These are phyloP conservation scores for Eupristina koningsbergeri DNA, from an alignment of 1,140 invertebrate genomes.

Conservation along the genomic window DNA sequence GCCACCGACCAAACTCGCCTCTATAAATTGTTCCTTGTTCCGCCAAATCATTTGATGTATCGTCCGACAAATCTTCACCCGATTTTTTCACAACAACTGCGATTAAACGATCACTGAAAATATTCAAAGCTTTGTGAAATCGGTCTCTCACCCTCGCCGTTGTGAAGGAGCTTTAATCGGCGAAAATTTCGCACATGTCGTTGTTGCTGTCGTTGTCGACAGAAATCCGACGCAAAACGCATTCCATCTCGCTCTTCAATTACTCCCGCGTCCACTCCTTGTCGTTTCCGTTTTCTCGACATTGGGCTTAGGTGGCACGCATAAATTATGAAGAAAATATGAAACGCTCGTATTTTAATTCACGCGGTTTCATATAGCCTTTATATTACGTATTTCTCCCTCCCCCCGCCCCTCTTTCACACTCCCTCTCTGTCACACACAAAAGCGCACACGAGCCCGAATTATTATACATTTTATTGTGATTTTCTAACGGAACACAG, in stretches of 20 bases:
- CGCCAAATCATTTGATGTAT: no score
- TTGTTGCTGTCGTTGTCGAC: conserved; percentile 15
- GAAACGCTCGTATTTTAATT: conserved; percentile 36
- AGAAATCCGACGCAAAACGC: not conserved
- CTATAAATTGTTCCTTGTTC: no score
- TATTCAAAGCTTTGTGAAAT: no score
- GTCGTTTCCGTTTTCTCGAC: conserved; percentile 30
- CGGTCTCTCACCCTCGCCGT: not conserved
- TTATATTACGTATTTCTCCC: not conserved
- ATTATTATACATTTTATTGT: not conserved
- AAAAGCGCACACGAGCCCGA: no score
- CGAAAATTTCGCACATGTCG: conserved; percentile 16
- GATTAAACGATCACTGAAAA: no score
- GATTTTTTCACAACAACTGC: no score
- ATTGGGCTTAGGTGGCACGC: conserved; percentile 31
- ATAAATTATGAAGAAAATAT: conserved; percentile 45
- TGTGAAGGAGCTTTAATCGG: conserved; percentile 22
- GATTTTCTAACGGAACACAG: not conserved
- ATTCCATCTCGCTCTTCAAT: conserved; percentile 37
- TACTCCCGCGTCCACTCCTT: conserved; percentile 33
- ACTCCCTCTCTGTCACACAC: no score
- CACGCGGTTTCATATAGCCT: not conserved
- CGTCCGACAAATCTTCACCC: no score
- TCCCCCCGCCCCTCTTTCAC: no score
- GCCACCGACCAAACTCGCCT: no score